Evolutionary conservation across 2,888 invertebrate species (phyloP).

Genomic region (Eupithecia abbreviata): DNA sequence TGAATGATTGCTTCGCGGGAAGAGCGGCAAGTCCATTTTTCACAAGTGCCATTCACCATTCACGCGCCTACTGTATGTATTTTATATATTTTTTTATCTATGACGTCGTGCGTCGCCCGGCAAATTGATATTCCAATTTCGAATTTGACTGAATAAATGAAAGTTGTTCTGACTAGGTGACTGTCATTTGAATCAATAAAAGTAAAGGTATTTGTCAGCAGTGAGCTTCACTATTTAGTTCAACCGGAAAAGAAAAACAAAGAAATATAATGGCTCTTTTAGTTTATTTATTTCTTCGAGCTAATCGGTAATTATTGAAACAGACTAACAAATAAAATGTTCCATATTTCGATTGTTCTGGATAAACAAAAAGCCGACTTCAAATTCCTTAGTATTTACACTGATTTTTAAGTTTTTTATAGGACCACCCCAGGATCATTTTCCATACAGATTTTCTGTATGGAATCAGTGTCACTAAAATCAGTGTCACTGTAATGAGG

Average conservation of each 20-base stretch:
- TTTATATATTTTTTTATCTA: conserved; percentile 80
- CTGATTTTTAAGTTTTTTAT: too few relatives aligned
- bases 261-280: too few relatives aligned
- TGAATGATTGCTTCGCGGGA: conserved; percentile 84
- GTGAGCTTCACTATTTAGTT: not conserved
- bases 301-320: too few relatives aligned
- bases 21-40: conserved; percentile 84
- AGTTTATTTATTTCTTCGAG: too few relatives aligned
- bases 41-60: conserved; percentile 84
- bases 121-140: conserved; percentile 81
- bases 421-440: too few relatives aligned
- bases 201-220: not conserved
- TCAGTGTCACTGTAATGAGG: too few relatives aligned
- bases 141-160: conserved; percentile 58
- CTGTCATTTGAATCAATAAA: not conserved
- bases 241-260: not conserved
- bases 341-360: too few relatives aligned
- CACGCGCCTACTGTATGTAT: conserved; percentile 74
- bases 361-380: too few relatives aligned
- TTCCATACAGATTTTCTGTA: too few relatives aligned
- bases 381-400: too few relatives aligned
- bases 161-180: not conserved
- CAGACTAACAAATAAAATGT: not conserved
- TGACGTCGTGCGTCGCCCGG: conserved; percentile 62
- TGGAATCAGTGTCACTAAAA: too few relatives aligned